A percentile compares a stretch with the other conserved stretches of the same genome.
Evolutionary conservation across 2,113 vertebrate genomes (phyloP).

Genomic region (Lynx canadensis): DNA sequence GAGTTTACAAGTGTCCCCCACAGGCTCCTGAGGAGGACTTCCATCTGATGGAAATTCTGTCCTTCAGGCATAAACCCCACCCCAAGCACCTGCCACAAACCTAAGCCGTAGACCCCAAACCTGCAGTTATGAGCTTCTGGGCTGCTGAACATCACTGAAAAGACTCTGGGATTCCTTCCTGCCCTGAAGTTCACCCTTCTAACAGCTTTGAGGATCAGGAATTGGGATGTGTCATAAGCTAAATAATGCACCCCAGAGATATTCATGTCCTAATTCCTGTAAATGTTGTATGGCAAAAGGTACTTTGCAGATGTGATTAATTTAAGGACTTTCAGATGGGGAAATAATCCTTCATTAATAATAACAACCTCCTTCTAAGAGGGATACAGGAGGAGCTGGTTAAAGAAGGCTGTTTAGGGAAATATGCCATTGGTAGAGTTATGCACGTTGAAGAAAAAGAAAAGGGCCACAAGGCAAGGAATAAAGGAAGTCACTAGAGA

Average conservation of each 20-base stretch:
- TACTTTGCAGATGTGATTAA: neutral
- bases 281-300: neutral
- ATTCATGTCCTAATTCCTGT: neutral
- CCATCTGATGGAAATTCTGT: neutral
- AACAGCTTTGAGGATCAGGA: neutral
- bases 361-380: neutral
- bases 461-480: neutral
- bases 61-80: neutral
- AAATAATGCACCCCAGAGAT: neutral
- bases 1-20: neutral
- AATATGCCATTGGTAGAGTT: neutral
- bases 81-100: neutral
- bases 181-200: neutral
- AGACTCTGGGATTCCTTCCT: neutral
- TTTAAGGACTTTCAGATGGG: neutral
- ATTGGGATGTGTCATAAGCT: neutral
- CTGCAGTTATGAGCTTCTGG: neutral
- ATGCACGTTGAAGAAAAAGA: neutral
- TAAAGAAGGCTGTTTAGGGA: neutral
- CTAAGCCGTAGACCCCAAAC: neutral
- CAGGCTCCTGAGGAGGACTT: neutral
- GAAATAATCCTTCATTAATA: neutral
- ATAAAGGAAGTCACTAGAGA: neutral
- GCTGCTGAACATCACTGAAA: neutral
- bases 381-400: neutral